Evolutionary conservation across 2,113 vertebrate genomes (phyloP).

Genomic region (Sylvietta virens): DNA sequence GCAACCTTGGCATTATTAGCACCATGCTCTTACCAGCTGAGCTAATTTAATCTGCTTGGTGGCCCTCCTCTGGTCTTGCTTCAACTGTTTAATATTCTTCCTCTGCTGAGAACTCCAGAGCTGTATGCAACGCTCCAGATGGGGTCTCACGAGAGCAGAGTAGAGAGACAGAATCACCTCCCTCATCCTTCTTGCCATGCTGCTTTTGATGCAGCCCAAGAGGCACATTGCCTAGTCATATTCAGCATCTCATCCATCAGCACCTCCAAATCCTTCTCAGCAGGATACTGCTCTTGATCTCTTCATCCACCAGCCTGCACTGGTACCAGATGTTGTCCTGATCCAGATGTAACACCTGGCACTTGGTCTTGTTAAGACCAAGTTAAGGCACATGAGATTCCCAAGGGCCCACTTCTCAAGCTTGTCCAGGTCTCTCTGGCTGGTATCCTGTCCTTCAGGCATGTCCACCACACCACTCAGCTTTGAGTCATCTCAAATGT

Average conservation of each 20-base stretch:
- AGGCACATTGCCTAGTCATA: accelerated
- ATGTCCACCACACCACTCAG: accelerated
- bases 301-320: neutral
- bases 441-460: neutral
- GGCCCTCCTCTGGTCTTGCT: neutral
- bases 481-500: neutral
- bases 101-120: neutral
- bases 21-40: neutral
- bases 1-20: neutral
- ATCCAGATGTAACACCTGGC: neutral
- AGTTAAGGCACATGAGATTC: neutral
- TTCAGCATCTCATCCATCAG: neutral
- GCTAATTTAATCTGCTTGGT: neutral
- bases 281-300: neutral
- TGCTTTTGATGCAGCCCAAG: neutral
- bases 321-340: neutral
- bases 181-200: neutral
- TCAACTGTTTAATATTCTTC: neutral
- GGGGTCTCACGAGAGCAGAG: neutral
- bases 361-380: neutral
- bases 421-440: neutral
- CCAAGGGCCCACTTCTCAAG: neutral
- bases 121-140: accelerated
- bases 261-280: neutral
- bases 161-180: neutral